Percentiles rank a stretch among this genome's conserved stretches.
phyloP scores from a whole-genome alignment of 1,140 invertebrate genomes.

The Drosophila saltans region DNA sequence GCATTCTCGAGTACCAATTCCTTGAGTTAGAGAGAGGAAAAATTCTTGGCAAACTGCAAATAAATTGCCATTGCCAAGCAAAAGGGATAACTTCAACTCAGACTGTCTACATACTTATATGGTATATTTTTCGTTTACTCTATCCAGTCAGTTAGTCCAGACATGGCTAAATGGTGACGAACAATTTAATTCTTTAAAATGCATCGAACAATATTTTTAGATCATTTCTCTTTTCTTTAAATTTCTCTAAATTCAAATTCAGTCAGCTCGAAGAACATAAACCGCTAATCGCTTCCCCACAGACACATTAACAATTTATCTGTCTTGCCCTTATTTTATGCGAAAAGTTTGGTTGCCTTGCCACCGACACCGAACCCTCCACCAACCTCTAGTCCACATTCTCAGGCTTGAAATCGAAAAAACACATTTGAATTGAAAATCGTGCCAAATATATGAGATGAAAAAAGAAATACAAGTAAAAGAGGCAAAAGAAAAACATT shows the following conservation, averaged over 20 bases:
- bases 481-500: conserved; percentile 38
- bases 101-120: conserved; percentile 32
- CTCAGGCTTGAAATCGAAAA: conserved; percentile 44
- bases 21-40: conserved; percentile 36
- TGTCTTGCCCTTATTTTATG: conserved; percentile 74
- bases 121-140: conserved; percentile 16
- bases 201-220: conserved; percentile 37
- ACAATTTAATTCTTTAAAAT: conserved; percentile 38
- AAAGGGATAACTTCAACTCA: conserved; percentile 48
- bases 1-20: conserved; percentile 41
- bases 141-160: background rate
- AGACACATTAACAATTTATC: conserved; percentile 82
- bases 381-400: conserved; percentile 11
- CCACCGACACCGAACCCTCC: background rate
- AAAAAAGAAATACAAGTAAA: background rate
- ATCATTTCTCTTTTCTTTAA: conserved; percentile 18
- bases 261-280: conserved; percentile 56
- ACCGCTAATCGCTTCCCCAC: conserved; percentile 80
- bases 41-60: conserved; percentile 55
- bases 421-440: conserved; percentile 75
- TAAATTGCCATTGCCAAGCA: conserved; percentile 68
- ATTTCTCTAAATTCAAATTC: conserved; percentile 38
- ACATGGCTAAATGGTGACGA: background rate
- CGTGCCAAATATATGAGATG: conserved; percentile 37
- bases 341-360: conserved; percentile 65